A percentile compares a stretch with the other conserved stretches of the same genome.
These are phyloP conservation scores for Stegana nigrithorax DNA, from an alignment of 2,888 invertebrate genomes.

Conservation along the genomic window DNA sequence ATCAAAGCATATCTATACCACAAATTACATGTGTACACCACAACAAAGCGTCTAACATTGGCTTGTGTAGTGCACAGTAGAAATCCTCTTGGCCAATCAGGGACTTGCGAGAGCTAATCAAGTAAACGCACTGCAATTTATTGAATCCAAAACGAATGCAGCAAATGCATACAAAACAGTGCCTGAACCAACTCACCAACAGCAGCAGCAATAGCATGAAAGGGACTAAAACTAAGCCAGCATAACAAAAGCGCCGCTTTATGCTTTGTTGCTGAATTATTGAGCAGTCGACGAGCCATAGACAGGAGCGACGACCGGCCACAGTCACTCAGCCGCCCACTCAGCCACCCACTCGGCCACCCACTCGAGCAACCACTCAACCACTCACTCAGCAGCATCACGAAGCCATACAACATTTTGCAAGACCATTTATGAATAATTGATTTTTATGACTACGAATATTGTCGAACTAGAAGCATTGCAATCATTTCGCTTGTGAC, in stretches of 20 bases:
- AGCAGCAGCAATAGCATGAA: not conserved
- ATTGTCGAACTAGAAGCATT: slow-evolving; percentile 1
- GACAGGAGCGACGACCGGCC: not conserved
- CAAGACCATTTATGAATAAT: slow-evolving; percentile 15
- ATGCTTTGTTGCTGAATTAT: not conserved
- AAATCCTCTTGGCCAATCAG: too few species aligned
- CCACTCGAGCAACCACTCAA: not conserved
- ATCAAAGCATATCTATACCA: too few species aligned
- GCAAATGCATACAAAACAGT: not conserved
- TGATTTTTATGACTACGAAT: slow-evolving; percentile 14
- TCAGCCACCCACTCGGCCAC: not conserved
- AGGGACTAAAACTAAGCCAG: not conserved
- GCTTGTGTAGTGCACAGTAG: too few species aligned
- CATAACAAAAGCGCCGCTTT: not conserved
- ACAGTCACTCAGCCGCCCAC: not conserved
- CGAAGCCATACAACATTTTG: not conserved
- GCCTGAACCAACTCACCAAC: too few species aligned
- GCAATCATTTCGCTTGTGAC: slow-evolving; percentile 12
- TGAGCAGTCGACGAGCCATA: not conserved
- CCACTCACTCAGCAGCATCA: not conserved
- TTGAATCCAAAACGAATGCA: not conserved
- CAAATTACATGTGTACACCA: too few species aligned
- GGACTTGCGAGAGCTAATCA: not conserved
- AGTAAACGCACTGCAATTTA: slow-evolving; percentile 1
- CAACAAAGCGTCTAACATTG: too few species aligned